phyloP scores from a whole-genome alignment of 1,140 invertebrate species.

The Drosophila yakuba region DNA sequence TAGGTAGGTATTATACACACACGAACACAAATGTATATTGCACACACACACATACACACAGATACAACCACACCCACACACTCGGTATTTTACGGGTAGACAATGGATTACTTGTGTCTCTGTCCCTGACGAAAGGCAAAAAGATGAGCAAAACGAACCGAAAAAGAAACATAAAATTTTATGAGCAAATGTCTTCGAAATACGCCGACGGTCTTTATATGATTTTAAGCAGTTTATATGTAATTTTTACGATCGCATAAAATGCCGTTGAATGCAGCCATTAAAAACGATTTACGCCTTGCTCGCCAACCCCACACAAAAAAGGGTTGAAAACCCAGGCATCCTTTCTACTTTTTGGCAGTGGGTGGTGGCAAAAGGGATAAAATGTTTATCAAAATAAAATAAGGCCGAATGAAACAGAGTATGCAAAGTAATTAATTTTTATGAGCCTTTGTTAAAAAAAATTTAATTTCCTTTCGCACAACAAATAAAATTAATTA shows the following conservation, averaged over 20 bases:
- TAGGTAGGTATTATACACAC: slow-evolving; percentile 47
- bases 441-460: slow-evolving; percentile 55
- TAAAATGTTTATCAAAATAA: slow-evolving; percentile 60
- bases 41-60: slow-evolving; percentile 38
- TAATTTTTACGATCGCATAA: slow-evolving; percentile 80
- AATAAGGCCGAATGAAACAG: slow-evolving; percentile 25
- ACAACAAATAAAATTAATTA: slow-evolving; percentile 45
- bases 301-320: slow-evolving; percentile 49
- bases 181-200: slow-evolving; percentile 67
- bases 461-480: slow-evolving; percentile 53
- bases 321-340: slow-evolving; percentile 19
- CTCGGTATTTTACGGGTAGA: slow-evolving; percentile 22
- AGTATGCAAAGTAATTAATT: slow-evolving; percentile 74
- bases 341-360: slow-evolving; percentile 11
- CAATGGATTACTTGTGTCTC: slow-evolving; percentile 52
- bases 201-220: slow-evolving; percentile 73
- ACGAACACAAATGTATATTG: slow-evolving; percentile 36
- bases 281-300: slow-evolving; percentile 82
- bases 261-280: slow-evolving; percentile 79
- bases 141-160: slow-evolving; percentile 43
- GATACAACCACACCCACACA: slow-evolving; percentile 36
- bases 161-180: slow-evolving; percentile 73
- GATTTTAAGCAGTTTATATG: slow-evolving; percentile 83
- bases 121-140: slow-evolving; percentile 39
- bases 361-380: slow-evolving; percentile 36